Base-by-base conservation (phyloP, 1,140 invertebrate genomes). In the Drosophila seguyi region DNA sequence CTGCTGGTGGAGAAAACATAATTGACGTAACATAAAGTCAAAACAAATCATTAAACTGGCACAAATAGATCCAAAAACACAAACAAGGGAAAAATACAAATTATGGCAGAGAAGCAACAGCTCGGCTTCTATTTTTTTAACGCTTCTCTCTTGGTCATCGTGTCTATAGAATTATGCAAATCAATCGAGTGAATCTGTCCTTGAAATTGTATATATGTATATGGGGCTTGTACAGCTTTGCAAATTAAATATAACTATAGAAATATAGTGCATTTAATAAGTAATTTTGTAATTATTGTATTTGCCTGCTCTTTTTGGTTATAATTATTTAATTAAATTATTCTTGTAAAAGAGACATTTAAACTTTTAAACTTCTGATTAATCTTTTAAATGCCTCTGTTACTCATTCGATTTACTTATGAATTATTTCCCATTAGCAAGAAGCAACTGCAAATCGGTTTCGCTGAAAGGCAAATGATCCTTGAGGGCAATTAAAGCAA, bases 101-200 rank as follows among this genome's bases (percentile, higher is more conserved):
- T 22, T 22, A n/a, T 7, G n/a, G 27, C 36, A 58, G 44, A 29
- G 42, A 36, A 42, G 50, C 31, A 31, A 22, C 14, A 41, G 31
- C 31, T 25, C 0, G 16, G 3, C 13, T 16, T 20, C 6, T 61
- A 22, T 16, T 25, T 60, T 60, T 44, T 22, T 25, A 25, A 34
- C 39, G 39, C n/a, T 36, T 16, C 42, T 45, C 25, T 44, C 16
- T 47, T 47, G 29, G 44, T 16, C 25, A 67, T 34, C 14, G 48
- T 39, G 25, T 63, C 36, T 31, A 58, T 50, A 42, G 48, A 79
- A 79, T 79, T 55, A 79, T 79, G 55, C 59, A 76, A 76, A 76
- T 76, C 45, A 34, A 55, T 29, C 34, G 34, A 58, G 29, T 38
- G 41, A 52, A 53, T 68, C 41, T 66, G 74, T 77, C 74, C 73